These are phyloP conservation scores for Caenorhabditis plicata DNA, from an alignment of 2,888 invertebrate genomes.

Conservation along the genomic window DNA sequence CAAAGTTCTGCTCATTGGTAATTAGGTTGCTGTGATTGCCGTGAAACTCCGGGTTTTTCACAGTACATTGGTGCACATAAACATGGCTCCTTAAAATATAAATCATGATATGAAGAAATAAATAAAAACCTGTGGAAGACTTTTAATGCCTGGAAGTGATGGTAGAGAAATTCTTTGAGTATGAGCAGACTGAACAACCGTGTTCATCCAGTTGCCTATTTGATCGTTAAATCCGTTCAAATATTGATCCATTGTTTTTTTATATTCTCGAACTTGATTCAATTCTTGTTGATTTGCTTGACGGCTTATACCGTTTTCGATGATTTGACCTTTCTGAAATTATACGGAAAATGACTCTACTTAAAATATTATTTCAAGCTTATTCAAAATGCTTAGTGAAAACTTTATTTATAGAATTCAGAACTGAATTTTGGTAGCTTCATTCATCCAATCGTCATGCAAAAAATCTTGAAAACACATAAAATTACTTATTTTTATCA, in stretches of 20 bases:
- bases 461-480: no score
- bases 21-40: no score
- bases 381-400: no score
- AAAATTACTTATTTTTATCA: no score
- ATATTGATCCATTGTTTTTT: slow-evolving; percentile 34
- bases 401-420: no score
- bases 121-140: slow-evolving; percentile 32
- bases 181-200: slow-evolving; percentile 35
- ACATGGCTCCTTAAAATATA: slow-evolving; percentile 38
- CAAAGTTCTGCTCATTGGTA: no score
- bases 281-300: slow-evolving; percentile 35
- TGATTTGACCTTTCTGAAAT: slow-evolving; percentile 38
- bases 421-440: no score
- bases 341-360: no score
- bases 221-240: slow-evolving; percentile 42
- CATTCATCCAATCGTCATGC: no score
- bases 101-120: not conserved
- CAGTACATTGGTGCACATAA: slow-evolving; percentile 41
- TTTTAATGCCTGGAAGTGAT: slow-evolving; percentile 36
- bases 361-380: no score
- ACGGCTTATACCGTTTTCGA: slow-evolving; percentile 39
- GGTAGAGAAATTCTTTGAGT: slow-evolving; percentile 32
- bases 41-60: slow-evolving; percentile 22
- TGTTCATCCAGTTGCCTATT: slow-evolving; percentile 42
- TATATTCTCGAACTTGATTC: slow-evolving; percentile 37